Base-by-base conservation (phyloP, 2,797 vertebrate species). In the Schizopygopsis malacanthus region DNA sequence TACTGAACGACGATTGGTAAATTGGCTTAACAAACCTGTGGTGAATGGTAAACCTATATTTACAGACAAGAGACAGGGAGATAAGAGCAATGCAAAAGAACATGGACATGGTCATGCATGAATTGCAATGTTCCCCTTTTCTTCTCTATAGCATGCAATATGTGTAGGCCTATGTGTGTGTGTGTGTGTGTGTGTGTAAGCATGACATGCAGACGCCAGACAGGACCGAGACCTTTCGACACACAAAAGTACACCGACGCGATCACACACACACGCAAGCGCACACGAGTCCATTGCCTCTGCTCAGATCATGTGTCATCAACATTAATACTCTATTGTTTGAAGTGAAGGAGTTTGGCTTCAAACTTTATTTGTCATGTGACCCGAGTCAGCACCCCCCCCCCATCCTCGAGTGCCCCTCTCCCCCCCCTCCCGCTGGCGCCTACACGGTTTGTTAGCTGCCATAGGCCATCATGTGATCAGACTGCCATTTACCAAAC, bases 391-490 rank as follows among this genome's bases (percentile, higher is more conserved):
- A 94, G 92, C 95, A 94, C 83, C 92, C 84, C 56, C 80, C 84
- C 90, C 41, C 84, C 90, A 91, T 92, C 89, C 85, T 79, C 43
- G 81, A 83, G 78, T 69, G 89, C 90, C 92, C 86, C 89, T 89
- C 39, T 59, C 59, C 82, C 71, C 86, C 87, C 90, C 88, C 91
- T 90, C 92, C 89, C 82, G 91, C 94, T 95, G 94, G 94, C 95
- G 94, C 94, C 95, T 95, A 92, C 93, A 95, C 88, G 94, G 93
- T 96, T 95, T 94, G 94, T 95, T 94, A 96, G 92, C 93, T 89
- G 94, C 94, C 94, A 94, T 92, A 92, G 94, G 95, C 94, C 94
- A 95, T 95, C 95, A 95, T 95, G 95, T 96, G 95, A 96, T 93
- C 91, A 91, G 91, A 90, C 90, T 92, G 89, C 93, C 92, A 91